A percentile compares a stretch with the other conserved stretches of the same genome.
phyloP scores from a whole-genome alignment of 1,140 invertebrate species.

The Coptotermes formosanus region DNA sequence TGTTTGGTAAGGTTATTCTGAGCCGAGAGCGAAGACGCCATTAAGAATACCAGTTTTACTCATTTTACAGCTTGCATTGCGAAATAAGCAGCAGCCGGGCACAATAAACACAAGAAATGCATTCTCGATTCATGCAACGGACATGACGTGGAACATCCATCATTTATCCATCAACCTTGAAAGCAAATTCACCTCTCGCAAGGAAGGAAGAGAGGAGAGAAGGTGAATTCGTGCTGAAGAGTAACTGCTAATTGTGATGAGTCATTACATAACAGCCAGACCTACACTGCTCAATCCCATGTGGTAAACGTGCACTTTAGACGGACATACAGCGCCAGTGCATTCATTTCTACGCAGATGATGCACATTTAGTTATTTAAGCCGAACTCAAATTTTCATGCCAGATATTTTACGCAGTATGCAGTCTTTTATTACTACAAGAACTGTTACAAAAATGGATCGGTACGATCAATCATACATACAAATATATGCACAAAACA shows the following conservation, averaged over 20 bases:
- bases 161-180: neutral
- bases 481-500: too few relatives aligned
- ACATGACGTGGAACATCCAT: neutral
- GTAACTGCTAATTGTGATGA: conserved; percentile 3
- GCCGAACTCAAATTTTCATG: too few relatives aligned
- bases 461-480: too few relatives aligned
- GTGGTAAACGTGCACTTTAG: neutral
- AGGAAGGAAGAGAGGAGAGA: neutral
- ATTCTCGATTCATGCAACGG: neutral
- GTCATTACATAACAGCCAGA: neutral
- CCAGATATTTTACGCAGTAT: too few relatives aligned
- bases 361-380: too few relatives aligned
- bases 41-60: too few relatives aligned
- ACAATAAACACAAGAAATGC: neutral
- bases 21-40: too few relatives aligned
- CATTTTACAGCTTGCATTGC: neutral
- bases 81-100: neutral
- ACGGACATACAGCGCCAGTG: too few relatives aligned
- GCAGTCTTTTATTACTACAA: too few relatives aligned
- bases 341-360: too few relatives aligned
- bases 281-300: neutral
- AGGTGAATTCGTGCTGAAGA: neutral
- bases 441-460: too few relatives aligned
- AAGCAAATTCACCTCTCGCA: neutral
- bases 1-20: too few relatives aligned